These are phyloP conservation scores for Orius insidiosus DNA, from an alignment of 1,140 invertebrate species.

Conservation along the genomic window DNA sequence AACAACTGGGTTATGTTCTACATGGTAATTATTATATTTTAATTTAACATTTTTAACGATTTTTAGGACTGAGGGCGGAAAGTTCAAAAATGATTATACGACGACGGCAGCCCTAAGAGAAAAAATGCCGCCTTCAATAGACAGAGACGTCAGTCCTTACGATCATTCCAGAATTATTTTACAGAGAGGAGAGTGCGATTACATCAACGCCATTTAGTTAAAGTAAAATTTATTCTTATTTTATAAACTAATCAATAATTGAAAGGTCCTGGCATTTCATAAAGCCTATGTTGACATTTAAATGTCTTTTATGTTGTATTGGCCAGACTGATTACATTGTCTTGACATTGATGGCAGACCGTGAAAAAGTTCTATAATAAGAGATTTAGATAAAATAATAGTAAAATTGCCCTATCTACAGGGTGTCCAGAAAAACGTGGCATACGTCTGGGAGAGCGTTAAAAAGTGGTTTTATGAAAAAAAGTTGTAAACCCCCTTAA, in stretches of 20 bases:
- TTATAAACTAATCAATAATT: slow-evolving; percentile 3
- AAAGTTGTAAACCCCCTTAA: no score
- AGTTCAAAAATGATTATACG: slow-evolving; percentile 44
- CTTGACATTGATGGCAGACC: no score
- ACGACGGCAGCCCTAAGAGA: slow-evolving; percentile 58
- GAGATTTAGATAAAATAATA: no score
- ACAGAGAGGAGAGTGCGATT: slow-evolving; percentile 52
- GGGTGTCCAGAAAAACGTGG: no score
- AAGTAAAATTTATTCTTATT: slow-evolving; percentile 32
- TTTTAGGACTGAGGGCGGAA: slow-evolving; percentile 39
- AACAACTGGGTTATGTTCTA: no score
- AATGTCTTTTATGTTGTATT: slow-evolving; percentile 6
- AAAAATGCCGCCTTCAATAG: slow-evolving; percentile 69
- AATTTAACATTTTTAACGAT: slow-evolving; percentile 4
- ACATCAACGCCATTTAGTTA: slow-evolving; percentile 86
- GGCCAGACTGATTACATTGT: background rate
- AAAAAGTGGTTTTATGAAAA: no score
- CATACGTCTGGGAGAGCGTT: no score
- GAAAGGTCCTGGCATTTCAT: background rate
- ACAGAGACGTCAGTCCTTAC: slow-evolving; percentile 83
- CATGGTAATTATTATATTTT: no score
- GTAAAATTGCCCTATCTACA: no score
- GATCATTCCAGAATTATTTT: slow-evolving; percentile 81
- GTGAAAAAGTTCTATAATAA: no score
- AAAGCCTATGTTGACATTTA: background rate